These are phyloP conservation scores for Bemisia tabaci DNA, from an alignment of 1,140 invertebrate genomes.

Conservation along the genomic window DNA sequence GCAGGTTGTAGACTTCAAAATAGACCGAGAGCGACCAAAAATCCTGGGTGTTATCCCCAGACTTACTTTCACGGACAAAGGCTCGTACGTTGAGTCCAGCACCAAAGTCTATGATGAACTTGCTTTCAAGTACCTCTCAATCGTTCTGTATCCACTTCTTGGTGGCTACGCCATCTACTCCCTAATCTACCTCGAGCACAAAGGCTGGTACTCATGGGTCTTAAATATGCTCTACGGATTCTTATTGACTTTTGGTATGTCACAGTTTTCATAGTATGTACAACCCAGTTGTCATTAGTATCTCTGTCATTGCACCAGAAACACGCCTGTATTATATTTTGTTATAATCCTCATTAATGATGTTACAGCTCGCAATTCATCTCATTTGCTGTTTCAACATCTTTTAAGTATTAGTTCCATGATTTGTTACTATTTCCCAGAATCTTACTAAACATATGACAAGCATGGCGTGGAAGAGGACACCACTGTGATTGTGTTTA, in stretches of 20 bases:
- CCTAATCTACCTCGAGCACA: constrained; percentile 93
- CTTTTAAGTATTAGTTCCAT: too few relatives aligned
- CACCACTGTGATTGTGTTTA: too few relatives aligned
- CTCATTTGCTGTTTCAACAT: too few relatives aligned
- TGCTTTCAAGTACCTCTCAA: constrained; percentile 94
- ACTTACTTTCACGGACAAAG: constrained; percentile 79
- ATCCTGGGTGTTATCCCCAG: constrained; percentile 67
- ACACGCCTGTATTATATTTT: too few relatives aligned
- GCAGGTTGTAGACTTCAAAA: constrained; percentile 59
- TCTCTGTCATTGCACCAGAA: too few relatives aligned
- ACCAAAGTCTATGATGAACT: constrained; percentile 90
- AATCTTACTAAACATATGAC: too few relatives aligned
- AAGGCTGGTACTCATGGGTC: constrained; percentile 93
- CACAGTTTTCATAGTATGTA: not conserved
- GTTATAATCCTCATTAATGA: too few relatives aligned
- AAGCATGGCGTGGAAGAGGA: too few relatives aligned
- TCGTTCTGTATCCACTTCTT: constrained; percentile 86
- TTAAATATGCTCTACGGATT: constrained; percentile 96
- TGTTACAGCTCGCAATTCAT: too few relatives aligned
- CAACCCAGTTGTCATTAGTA: not conserved
- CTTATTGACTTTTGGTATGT: constrained; percentile 81
- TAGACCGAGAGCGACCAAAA: constrained; percentile 53
- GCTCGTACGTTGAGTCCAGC: constrained; percentile 89
- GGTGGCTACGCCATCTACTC: constrained; percentile 90
- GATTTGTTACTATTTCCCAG: too few relatives aligned